Conservation (phyloP, 1,140 invertebrate genomes). For the Schmidtea mediterranea region DNA sequence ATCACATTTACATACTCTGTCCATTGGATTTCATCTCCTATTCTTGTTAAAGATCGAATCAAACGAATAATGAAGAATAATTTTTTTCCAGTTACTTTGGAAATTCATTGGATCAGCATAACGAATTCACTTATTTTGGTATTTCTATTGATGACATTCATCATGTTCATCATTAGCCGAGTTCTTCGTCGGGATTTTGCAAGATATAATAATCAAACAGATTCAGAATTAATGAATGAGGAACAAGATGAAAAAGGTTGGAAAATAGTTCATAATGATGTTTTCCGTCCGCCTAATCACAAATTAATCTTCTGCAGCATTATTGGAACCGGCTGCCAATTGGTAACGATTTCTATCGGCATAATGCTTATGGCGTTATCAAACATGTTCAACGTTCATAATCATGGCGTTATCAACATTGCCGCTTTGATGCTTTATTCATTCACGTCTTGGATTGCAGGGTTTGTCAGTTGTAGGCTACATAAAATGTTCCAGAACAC, state of each 20-base stretch:
- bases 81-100: constrained; percentile 31
- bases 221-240: constrained; percentile 22
- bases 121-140: constrained; percentile 33
- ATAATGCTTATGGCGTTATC: constrained; percentile 30
- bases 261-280: constrained; percentile 33
- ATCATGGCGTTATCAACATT: constrained; percentile 30
- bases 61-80: constrained; percentile 23
- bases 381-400: constrained; percentile 31
- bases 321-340: constrained; percentile 30
- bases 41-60: constrained; percentile 23
- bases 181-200: constrained; percentile 31
- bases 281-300: constrained; percentile 29
- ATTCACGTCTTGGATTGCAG: constrained; percentile 25
- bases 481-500: constrained; percentile 17
- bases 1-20: constrained; percentile 28
- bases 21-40: constrained; percentile 24
- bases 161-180: constrained; percentile 30
- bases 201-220: constrained; percentile 28
- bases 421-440: constrained; percentile 31
- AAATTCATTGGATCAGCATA: constrained; percentile 34
- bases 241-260: constrained; percentile 32
- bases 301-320: constrained; percentile 31
- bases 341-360: constrained; percentile 27
- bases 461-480: not conserved
- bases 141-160: constrained; percentile 31